Evolutionary conservation across 2,113 vertebrate genomes (phyloP).

Genomic region (Etheostoma spectabile): DNA sequence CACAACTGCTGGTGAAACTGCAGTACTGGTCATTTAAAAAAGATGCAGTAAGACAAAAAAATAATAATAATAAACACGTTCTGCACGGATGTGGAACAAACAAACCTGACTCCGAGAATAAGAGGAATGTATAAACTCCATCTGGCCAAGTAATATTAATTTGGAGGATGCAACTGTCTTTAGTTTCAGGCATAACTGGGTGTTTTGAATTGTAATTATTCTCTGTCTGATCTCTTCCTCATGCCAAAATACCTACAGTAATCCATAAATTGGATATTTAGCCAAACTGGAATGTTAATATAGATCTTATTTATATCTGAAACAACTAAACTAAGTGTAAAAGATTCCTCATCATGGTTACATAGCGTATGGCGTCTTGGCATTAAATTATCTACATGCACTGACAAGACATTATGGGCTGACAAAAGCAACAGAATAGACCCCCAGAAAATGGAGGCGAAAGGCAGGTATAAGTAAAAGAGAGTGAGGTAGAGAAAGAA

Average conservation of each 20-base stretch:
- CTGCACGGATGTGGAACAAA: not conserved
- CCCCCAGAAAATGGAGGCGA: slow-evolving; percentile 54
- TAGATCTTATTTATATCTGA: slow-evolving; percentile 14
- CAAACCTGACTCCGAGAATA: not conserved
- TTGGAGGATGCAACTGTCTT: not conserved
- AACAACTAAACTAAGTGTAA: slow-evolving; percentile 32
- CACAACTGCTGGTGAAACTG: slow-evolving; percentile 15
- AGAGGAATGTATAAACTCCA: slow-evolving; percentile 1
- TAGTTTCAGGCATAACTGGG: slow-evolving; percentile 20
- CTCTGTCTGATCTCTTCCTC: not conserved
- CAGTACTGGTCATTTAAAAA: slow-evolving; percentile 8
- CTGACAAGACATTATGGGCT: slow-evolving; percentile 20
- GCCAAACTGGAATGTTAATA: not conserved
- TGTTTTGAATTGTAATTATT: slow-evolving; percentile 28
- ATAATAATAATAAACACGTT: not conserved
- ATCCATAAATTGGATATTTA: slow-evolving; percentile 18
- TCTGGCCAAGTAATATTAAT: slow-evolving; percentile 1
- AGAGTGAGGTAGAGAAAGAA: slow-evolving; percentile 57
- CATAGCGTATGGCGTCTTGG: not conserved
- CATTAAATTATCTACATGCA: slow-evolving; percentile 28
- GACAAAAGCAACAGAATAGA: slow-evolving; percentile 57
- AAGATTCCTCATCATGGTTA: slow-evolving; percentile 6
- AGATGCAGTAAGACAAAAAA: not conserved
- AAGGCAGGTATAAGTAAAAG: slow-evolving; percentile 57
- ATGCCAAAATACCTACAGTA: slow-evolving; percentile 13